These are phyloP conservation scores for Cetonia aurata DNA, from an alignment of 2,888 invertebrate species.

Conservation along the genomic window DNA sequence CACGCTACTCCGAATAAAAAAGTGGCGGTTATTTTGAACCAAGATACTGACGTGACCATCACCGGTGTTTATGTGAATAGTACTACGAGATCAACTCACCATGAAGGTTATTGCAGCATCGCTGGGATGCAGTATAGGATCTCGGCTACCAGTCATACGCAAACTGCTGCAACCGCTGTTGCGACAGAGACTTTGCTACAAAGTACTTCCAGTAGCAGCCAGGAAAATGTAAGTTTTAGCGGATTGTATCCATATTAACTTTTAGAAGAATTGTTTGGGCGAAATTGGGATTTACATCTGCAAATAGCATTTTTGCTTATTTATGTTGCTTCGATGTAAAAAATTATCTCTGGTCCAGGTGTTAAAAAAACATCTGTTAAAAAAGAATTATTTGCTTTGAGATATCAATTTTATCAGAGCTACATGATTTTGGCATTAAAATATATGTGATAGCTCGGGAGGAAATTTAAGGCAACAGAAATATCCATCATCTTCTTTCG, in stretches of 20 bases:
- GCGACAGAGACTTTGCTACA: slow-evolving; percentile 72
- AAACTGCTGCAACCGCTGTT: slow-evolving; percentile 87
- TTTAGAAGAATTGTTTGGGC: too few species aligned
- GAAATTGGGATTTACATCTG: too few species aligned
- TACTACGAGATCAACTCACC: slow-evolving; percentile 80
- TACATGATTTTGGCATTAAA: too few species aligned
- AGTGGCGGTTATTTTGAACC: slow-evolving; percentile 85
- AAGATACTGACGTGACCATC: slow-evolving; percentile 89
- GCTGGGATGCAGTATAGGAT: slow-evolving; percentile 89
- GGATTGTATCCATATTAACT: background rate
- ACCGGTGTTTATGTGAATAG: slow-evolving; percentile 87
- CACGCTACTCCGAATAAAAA: slow-evolving; percentile 69
- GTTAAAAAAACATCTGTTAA: too few species aligned
- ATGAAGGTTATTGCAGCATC: slow-evolving; percentile 87
- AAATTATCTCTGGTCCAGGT: too few species aligned
- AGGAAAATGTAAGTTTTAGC: slow-evolving; percentile 63
- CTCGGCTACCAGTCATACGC: slow-evolving; percentile 87
- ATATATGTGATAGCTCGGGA: too few species aligned
- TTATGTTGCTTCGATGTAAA: too few species aligned
- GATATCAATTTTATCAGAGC: too few species aligned
- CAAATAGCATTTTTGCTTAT: too few species aligned
- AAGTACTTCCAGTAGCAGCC: slow-evolving; percentile 59
- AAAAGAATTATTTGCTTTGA: too few species aligned
- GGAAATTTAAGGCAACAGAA: too few species aligned
- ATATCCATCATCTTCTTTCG: too few species aligned